Base-by-base conservation (phyloP, 2,888 invertebrate species). In the Falcaria lacertinaria region DNA sequence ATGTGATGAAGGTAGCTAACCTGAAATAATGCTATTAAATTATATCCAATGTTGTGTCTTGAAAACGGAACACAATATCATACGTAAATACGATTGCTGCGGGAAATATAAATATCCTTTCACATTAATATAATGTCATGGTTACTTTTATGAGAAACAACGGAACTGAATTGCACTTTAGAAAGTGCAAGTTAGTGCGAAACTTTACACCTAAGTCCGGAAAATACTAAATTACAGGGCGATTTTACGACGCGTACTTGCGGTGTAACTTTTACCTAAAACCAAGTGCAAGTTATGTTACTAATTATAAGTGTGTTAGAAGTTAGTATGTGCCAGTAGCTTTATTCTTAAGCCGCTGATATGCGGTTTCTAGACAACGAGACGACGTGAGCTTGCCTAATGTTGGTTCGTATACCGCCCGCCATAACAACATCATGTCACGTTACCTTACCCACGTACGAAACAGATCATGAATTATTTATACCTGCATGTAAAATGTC, bases 231-330 rank as follows among this genome's bases (percentile, higher is more conserved):
- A 66, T 68, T 61, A 62, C 58, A 45, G 50, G 51, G 52, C 50
- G 57, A 50, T 52, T 72, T 66, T 60, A 62, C 60, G 55, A 55
- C 52, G 47, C 46, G 49, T 49, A n/a, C 50, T 64, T 74, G 75
- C 58, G 79, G 82, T 79, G 50, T 47, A 47, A 74, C 72, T 81
- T 80, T 78, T 76, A 72, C 76, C 63, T 54, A 53, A 68, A n/a
- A 68, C 72, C 69, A 57, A 70, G 62, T 55, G 64, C n/a, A n/a
- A n/a, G n/a, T n/a, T n/a, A n/a, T n/a, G n/a, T n/a, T n/a, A n/a
- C n/a, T n/a, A n/a, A n/a, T n/a, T n/a, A n/a, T n/a, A n/a, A n/a
- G n/a, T n/a, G n/a, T n/a, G n/a, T n/a, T n/a, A n/a, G n/a, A n/a
- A 71, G 65, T 56, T 60, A 67, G 61, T 64, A 63, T 72, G 66